These are phyloP conservation scores for Eupithecia subumbrata DNA, from an alignment of 2,888 invertebrate species.

Conservation along the genomic window DNA sequence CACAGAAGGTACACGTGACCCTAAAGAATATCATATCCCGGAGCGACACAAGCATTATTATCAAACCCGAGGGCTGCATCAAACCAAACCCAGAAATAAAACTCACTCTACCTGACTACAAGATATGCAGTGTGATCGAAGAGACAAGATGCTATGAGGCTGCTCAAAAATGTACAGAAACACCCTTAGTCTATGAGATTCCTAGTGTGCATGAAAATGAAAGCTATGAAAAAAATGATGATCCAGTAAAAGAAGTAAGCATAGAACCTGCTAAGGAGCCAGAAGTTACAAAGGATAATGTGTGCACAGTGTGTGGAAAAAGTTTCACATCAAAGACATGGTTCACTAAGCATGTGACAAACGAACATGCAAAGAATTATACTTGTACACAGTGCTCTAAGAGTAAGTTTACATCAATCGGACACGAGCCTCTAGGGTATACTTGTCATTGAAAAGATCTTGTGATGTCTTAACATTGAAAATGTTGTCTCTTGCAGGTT, in stretches of 20 bases:
- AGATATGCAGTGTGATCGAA: conserved; percentile 58
- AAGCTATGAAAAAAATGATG: conserved; percentile 22
- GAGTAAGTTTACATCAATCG: conserved; percentile 55
- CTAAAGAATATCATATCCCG: conserved; percentile 67
- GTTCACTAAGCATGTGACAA: conserved; percentile 70
- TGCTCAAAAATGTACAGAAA: conserved; percentile 34
- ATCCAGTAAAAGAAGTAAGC: conserved; percentile 11
- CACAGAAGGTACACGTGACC: conserved; percentile 67
- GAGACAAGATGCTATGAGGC: conserved; percentile 47
- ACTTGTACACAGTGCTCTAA: conserved; percentile 65
- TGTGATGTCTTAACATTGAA: too few relatives aligned
- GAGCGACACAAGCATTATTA: conserved; percentile 62
- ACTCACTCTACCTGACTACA: conserved; percentile 64
- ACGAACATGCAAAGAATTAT: conserved; percentile 64
- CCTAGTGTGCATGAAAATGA: conserved; percentile 3
- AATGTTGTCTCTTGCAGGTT: conserved; percentile 56
- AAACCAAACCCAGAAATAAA: conserved; percentile 49
- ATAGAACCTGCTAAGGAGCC: conserved; percentile 31
- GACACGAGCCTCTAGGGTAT: background rate
- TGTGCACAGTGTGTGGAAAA: conserved; percentile 66
- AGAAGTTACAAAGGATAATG: conserved; percentile 41
- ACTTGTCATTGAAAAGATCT: background rate
- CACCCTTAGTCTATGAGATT: background rate
- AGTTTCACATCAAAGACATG: conserved; percentile 68
- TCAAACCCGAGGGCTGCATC: conserved; percentile 55